These are phyloP conservation scores for Drosophila robusta DNA, from an alignment of 2,888 invertebrate genomes.

Conservation along the genomic window DNA sequence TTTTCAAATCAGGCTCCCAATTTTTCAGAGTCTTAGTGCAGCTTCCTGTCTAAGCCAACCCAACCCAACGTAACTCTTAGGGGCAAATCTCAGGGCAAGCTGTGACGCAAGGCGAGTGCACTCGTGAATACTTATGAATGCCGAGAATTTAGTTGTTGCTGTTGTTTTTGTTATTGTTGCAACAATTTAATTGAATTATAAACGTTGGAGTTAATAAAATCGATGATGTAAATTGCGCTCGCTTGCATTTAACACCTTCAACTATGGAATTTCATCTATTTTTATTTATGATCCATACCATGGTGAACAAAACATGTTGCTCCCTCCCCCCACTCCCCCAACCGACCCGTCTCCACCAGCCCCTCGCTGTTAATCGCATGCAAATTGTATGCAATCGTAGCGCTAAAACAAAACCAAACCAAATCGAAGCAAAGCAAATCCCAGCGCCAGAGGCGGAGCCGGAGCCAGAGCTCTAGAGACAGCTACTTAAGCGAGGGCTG, in stretches of 20 bases:
- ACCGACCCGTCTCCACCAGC: neutral
- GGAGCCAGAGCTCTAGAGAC: neutral
- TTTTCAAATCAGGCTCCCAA: no score
- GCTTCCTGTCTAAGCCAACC: slow-evolving; percentile 6
- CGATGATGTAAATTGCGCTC: slow-evolving; percentile 82
- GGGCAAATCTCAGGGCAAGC: neutral
- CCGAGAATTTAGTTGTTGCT: slow-evolving; percentile 8
- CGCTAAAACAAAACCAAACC: slow-evolving; percentile 56
- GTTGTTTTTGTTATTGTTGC: slow-evolving; percentile 33
- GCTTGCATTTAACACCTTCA: slow-evolving; percentile 79
- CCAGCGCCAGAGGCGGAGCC: slow-evolving; percentile 2
- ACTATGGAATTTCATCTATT: slow-evolving; percentile 76
- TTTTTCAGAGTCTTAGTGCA: neutral
- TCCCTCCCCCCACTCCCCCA: neutral
- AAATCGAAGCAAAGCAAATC: slow-evolving; percentile 25
- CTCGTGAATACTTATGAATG: slow-evolving; percentile 12
- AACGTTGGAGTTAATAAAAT: slow-evolving; percentile 80
- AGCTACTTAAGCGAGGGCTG: slow-evolving; percentile 10
- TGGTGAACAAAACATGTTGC: slow-evolving; percentile 52
- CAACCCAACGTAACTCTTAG: neutral
- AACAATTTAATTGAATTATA: slow-evolving; percentile 76
- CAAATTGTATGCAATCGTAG: slow-evolving; percentile 72
- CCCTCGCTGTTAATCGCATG: slow-evolving; percentile 57
- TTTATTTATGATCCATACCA: slow-evolving; percentile 60
- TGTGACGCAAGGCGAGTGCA: slow-evolving; percentile 12